Base-by-base conservation (phyloP, 2,888 invertebrate species). In the Agrilus biguttatus region DNA sequence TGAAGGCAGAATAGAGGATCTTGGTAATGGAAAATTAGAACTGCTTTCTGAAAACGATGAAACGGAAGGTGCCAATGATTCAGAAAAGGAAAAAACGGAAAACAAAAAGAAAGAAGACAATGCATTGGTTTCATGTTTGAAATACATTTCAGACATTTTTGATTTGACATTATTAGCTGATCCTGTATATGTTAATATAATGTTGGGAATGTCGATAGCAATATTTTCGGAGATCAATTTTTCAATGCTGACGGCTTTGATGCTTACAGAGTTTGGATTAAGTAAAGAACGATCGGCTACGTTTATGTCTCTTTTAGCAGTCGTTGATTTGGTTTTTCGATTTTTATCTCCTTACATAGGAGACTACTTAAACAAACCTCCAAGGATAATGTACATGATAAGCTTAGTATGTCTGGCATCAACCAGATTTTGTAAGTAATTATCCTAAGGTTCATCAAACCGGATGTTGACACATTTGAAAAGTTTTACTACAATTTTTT, bases 151-250 rank as follows among this genome's bases (percentile, higher is more conserved):
- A 36, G 32, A 43, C 19, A 35, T 35, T 48, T 78, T 79, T 53
- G 80, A 80, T 59, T 62, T 81, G 42, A 73, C 73, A 36, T 64
- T 81, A 37, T 57, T 81, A 10, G 69, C 63, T 46, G 80, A 81
- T 61, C 74, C 75, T 21, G 66, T 75, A 50, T 82, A 78, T 55
- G 70, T 79, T 1, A 80, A 74, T 52, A 74, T 81, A 48, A 69
- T 78, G 64, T 45, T 78, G 37, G 80, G 80, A 23, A 63, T 80
- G 55, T 76, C 80, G 0, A 58, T 80, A 32, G 79, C 78, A 2
- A 69, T 77, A 12, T 77, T 78, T 51, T 77, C 77, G 0, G 81
- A 82, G 58, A 69, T 77, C 0, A 80, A 79, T 54, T 82, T 81
- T 55, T 74, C 78, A 0, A 56, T 77, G 8, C 54, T 80, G 37